Percentiles rank a stretch among this genome's conserved stretches.
Evolutionary conservation across 2,113 vertebrate genomes (phyloP).

Genomic region (Oxyruncus cristatus): DNA sequence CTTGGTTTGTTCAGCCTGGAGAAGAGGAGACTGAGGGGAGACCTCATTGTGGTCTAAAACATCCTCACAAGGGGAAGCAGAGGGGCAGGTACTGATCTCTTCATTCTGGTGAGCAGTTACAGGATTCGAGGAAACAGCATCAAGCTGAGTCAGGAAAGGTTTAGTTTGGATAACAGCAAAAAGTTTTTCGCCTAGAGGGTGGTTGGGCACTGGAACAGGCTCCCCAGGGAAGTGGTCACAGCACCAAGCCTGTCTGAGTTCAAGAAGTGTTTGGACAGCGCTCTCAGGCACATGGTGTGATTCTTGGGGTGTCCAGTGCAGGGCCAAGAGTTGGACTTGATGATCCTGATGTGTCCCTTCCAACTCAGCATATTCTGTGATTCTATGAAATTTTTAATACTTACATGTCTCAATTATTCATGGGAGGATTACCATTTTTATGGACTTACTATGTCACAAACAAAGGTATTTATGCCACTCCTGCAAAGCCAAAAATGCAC

Average conservation of each 20-base stretch:
- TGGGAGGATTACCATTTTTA: neutral
- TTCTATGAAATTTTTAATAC: neutral
- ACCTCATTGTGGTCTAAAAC: neutral
- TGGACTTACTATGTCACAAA: neutral
- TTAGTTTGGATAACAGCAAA: neutral
- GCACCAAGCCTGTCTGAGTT: neutral
- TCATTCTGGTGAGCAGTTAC: neutral
- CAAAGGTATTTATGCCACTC: neutral
- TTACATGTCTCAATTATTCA: fast-evolving
- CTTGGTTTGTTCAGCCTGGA: neutral
- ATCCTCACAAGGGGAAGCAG: neutral
- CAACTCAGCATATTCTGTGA: neutral
- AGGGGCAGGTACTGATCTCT: too few species aligned
- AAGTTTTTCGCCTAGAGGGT: neutral
- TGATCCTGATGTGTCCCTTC: neutral
- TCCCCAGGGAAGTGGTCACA: neutral
- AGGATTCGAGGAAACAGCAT: neutral
- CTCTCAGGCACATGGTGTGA: neutral
- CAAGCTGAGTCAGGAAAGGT: neutral
- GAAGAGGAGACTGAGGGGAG: neutral
- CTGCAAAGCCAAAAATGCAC: neutral
- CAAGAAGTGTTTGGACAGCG: neutral
- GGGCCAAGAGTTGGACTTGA: neutral
- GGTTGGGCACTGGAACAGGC: neutral
- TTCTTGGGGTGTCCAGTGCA: neutral